A percentile compares a stretch with the other conserved stretches of the same genome.
phyloP scores from a whole-genome alignment of 2,888 invertebrate genomes.

The Megaustenia siamemsis region DNA sequence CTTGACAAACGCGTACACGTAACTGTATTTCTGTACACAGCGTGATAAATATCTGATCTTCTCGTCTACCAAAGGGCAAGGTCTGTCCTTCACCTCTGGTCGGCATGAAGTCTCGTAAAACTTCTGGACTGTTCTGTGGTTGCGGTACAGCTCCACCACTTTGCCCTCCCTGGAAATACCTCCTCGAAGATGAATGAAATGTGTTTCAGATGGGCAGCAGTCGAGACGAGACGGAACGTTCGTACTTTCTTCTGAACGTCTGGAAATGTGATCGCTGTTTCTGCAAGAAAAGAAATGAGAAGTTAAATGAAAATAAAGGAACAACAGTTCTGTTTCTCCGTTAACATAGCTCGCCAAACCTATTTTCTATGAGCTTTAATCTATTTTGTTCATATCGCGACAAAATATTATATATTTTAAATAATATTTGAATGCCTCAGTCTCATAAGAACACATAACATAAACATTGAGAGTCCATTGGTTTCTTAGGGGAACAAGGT shows the following conservation, averaged over 20 bases:
- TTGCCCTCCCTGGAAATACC: conserved; percentile 86
- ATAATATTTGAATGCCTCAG: too few species aligned
- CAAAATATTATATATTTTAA: too few species aligned
- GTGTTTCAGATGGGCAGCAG: conserved; percentile 90
- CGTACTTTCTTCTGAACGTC: conserved; percentile 54
- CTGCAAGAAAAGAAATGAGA: conserved; percentile 52
- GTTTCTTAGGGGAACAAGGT: too few species aligned
- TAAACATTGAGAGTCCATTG: too few species aligned
- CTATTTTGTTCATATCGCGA: too few species aligned
- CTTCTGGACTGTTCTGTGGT: conserved; percentile 82
- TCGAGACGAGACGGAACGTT: conserved; percentile 79
- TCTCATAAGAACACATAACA: too few species aligned
- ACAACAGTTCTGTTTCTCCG: too few species aligned
- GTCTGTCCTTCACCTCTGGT: conserved; percentile 85
- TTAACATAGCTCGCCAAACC: too few species aligned
- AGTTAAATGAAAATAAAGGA: not conserved
- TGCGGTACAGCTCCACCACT: conserved; percentile 87
- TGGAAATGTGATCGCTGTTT: conserved; percentile 59
- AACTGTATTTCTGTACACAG: conserved; percentile 91
- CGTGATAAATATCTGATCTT: conserved; percentile 85
- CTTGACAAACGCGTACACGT: conserved; percentile 90
- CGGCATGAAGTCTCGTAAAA: conserved; percentile 91
- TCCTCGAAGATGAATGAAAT: conserved; percentile 88
- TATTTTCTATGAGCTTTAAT: too few species aligned
- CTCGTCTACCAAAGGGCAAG: conserved; percentile 88